Conservation (phyloP, 2,113 vertebrate species). For the Sprattus sprattus region DNA sequence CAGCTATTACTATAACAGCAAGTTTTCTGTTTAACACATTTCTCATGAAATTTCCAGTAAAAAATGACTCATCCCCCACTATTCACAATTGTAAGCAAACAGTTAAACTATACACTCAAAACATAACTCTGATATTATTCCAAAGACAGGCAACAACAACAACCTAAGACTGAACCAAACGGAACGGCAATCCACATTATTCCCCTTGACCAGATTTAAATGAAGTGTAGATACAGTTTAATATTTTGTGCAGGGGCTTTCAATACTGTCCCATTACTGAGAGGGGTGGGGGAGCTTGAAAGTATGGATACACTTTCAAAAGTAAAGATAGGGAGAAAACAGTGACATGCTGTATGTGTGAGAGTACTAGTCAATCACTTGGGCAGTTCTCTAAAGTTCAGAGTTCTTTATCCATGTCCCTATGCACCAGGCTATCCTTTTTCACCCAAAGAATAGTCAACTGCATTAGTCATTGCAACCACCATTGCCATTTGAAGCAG, state of each 20-base stretch:
- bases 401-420: background rate
- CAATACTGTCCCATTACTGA: no score
- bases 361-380: background rate
- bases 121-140: background rate
- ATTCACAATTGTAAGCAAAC: no score
- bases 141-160: background rate
- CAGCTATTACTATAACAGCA: no score
- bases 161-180: no score
- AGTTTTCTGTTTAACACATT: no score
- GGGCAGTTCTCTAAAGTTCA: background rate
- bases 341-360: background rate
- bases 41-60: no score
- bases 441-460: background rate
- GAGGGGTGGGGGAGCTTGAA: no score
- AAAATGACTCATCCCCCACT: no score
- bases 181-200: background rate
- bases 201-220: background rate
- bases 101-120: no score
- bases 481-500: background rate
- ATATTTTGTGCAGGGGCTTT: background rate
- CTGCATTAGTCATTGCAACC: background rate
- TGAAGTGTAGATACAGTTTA: background rate
- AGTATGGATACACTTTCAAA: background rate
- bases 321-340: background rate
- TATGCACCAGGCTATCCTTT: background rate